Base-by-base conservation (phyloP, 1,140 invertebrate species). In the Lordiphosa clarofinis region DNA sequence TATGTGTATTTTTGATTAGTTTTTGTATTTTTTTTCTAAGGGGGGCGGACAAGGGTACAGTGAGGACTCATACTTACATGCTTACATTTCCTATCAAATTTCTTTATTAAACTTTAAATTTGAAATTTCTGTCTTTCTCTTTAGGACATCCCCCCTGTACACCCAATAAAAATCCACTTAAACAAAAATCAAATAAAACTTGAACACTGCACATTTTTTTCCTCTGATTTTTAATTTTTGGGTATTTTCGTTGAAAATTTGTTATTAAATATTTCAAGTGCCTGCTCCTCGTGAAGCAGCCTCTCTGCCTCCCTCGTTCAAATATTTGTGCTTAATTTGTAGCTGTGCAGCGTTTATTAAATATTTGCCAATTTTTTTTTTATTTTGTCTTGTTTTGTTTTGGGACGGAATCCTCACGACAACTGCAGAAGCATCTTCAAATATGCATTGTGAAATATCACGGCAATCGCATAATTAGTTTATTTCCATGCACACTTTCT, bases 261-360 rank as follows among this genome's bases (percentile, higher is more conserved):
- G 49, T 58, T 58, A 64, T 44, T 64, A 54, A 31, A 53, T 42
- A 44, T 44, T 19, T 36, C 24, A n/a, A 44, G 47, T 35, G 48
- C 8, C 46, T 12, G 5, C 11, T 9, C n/a, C 4, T 4, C 21
- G 4, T 2, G 4, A 3, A 2, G 21, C 42, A 2, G 3, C 31
- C n/a, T 10, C 19, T 3, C 12, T 37, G 1, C 1, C 38, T 15
- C 3, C 10, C 0, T 40, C 21, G 15, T 5, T 28, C 24, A 76
- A 81, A 69, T 81, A 81, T 75, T 81, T 82, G 67, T 31, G 58
- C 57, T 61, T 72, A 82, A 81, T 81, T 81, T 81, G 67, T 57
- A 61, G 62, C 53, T 64, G 47, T 46, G 56, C 49, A 72, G 56
- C 52, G 47, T 48, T 81, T 72, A 75, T 81, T 75, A 81, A 81